Evolutionary conservation across 1,140 invertebrate species (phyloP).

Genomic region (Pinna nobilis): DNA sequence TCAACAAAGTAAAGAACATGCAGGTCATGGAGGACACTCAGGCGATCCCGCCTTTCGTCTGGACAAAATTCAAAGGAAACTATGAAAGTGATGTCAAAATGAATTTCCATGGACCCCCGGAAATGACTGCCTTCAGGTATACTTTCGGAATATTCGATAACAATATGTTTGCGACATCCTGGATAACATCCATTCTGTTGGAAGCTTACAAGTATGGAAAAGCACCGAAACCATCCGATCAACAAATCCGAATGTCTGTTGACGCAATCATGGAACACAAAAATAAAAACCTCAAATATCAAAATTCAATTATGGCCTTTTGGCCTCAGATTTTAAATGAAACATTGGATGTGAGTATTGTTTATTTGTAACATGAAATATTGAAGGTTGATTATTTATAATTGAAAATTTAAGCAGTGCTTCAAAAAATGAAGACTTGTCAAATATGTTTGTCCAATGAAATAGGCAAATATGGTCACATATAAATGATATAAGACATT

Average conservation of each 20-base stretch:
- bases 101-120: conserved; percentile 64
- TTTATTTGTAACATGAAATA: too few relatives aligned
- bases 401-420: too few relatives aligned
- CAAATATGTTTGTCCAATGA: too few relatives aligned
- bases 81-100: conserved; percentile 65
- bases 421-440: too few relatives aligned
- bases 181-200: conserved; percentile 60
- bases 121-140: conserved; percentile 51
- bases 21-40: conserved; percentile 51
- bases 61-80: conserved; percentile 59
- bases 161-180: conserved; percentile 70
- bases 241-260: conserved; percentile 45
- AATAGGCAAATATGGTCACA: too few relatives aligned
- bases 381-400: too few relatives aligned
- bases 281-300: conserved; percentile 53
- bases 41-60: conserved; percentile 49
- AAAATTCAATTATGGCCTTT: conserved; percentile 56
- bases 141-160: conserved; percentile 63
- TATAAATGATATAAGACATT: too few relatives aligned
- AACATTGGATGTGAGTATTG: not conserved
- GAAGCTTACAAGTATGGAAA: conserved; percentile 62
- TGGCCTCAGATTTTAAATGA: conserved; percentile 54
- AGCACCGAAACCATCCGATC: conserved; percentile 54
- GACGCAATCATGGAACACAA: conserved; percentile 43
- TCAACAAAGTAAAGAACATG: conserved; percentile 40